Evolutionary conservation across 2,113 vertebrate genomes (phyloP).

Genomic region (Chaetura pelagica): DNA sequence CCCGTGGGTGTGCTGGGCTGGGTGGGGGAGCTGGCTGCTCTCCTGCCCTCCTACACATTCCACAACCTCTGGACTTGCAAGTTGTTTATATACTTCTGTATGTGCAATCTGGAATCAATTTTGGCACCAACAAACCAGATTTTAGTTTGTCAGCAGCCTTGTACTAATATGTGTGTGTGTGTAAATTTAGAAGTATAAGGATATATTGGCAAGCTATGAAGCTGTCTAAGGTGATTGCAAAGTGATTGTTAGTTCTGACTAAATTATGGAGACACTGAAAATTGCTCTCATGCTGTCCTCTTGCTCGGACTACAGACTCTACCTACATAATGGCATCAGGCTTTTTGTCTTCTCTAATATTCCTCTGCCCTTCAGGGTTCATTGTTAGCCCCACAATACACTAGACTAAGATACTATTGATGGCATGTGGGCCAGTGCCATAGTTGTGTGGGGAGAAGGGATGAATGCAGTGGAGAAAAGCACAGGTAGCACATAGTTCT

Average conservation of each 20-base stretch:
- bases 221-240: background rate
- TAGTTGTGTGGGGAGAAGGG: background rate
- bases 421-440: accelerated
- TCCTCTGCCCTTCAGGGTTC: background rate
- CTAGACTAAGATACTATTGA: background rate
- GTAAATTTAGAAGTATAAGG: background rate
- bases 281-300: background rate
- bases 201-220: background rate
- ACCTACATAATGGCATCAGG: accelerated
- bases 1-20: background rate
- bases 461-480: background rate
- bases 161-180: accelerated
- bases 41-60: background rate
- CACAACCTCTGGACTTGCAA: background rate
- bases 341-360: background rate
- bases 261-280: background rate
- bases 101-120: background rate
- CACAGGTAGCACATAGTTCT: background rate
- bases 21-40: background rate
- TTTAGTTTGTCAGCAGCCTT: background rate
- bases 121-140: background rate
- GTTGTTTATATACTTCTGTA: background rate
- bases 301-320: background rate
- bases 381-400: accelerated
- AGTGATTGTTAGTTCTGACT: background rate